Conservation (phyloP, 2,797 vertebrate species). For the Lagorchestes hirsutus region DNA sequence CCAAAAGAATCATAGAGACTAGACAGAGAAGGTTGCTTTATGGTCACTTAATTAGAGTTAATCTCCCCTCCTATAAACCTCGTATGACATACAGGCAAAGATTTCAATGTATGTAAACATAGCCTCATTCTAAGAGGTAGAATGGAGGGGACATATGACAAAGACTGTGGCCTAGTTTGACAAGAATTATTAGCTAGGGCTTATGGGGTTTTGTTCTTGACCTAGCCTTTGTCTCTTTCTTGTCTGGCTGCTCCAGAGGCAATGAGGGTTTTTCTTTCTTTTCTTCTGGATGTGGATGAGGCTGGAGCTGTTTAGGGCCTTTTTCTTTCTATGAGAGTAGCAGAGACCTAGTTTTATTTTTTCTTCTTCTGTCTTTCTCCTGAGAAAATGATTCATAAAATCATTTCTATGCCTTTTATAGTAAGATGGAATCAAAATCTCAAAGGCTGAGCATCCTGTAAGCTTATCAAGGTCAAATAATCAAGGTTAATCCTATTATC, state of each 20-base stretch:
- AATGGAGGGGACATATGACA: background rate
- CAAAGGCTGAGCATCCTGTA: background rate
- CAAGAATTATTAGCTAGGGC: background rate
- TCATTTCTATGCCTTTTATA: background rate
- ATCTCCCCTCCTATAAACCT: background rate
- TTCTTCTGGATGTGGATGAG: background rate
- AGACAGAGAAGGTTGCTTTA: background rate
- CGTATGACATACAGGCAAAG: background rate
- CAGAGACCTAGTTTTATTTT: background rate
- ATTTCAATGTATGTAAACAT: background rate
- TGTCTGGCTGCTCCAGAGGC: background rate
- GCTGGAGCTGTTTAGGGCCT: background rate
- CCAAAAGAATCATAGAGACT: background rate
- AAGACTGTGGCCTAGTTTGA: background rate
- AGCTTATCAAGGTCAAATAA: background rate
- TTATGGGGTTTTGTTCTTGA: background rate
- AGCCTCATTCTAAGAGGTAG: background rate
- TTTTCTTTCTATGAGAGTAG: background rate
- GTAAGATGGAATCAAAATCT: background rate
- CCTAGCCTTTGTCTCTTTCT: background rate
- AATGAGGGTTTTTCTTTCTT: background rate
- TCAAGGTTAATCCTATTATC: background rate
- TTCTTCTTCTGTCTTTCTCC: background rate
- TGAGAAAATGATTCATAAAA: background rate
- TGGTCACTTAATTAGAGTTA: background rate